These are phyloP conservation scores for Dermochelys coriacea DNA, from an alignment of 2,797 vertebrate species.

Conservation along the genomic window DNA sequence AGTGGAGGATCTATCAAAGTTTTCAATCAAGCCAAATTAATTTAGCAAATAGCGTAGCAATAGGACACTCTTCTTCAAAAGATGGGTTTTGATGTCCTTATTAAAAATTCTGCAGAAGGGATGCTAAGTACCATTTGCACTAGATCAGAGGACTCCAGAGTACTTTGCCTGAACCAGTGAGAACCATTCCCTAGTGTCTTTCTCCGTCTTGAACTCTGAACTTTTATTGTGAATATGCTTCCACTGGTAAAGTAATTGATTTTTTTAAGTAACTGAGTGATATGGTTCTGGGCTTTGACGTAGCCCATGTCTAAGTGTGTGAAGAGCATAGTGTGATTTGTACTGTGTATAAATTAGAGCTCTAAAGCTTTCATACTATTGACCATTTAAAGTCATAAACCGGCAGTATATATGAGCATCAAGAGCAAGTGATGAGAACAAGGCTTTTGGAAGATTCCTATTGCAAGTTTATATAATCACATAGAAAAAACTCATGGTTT, in stretches of 20 bases:
- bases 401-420: not conserved
- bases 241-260: slow-evolving; percentile 11
- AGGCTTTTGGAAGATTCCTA: not conserved
- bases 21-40: slow-evolving; percentile 42
- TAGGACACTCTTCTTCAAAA: slow-evolving; percentile 40
- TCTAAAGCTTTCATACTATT: not conserved
- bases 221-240: not conserved
- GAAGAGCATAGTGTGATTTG: not conserved
- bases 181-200: slow-evolving; percentile 24
- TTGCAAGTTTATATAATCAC: not conserved
- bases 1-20: not conserved
- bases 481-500: not conserved
- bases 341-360: not conserved
- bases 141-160: not conserved
- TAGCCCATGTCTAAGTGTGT: not conserved
- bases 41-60: slow-evolving; percentile 19
- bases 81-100: slow-evolving; percentile 56
- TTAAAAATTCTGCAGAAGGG: slow-evolving; percentile 48
- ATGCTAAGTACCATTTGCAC: not conserved
- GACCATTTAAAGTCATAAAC: not conserved
- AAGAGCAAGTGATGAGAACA: not conserved
- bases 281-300: not conserved
- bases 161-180: not conserved
- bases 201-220: slow-evolving; percentile 41
- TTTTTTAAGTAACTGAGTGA: slow-evolving; percentile 27